Evolutionary conservation across 1,140 invertebrate genomes (phyloP).

Genomic region (Pararge aegeria): DNA sequence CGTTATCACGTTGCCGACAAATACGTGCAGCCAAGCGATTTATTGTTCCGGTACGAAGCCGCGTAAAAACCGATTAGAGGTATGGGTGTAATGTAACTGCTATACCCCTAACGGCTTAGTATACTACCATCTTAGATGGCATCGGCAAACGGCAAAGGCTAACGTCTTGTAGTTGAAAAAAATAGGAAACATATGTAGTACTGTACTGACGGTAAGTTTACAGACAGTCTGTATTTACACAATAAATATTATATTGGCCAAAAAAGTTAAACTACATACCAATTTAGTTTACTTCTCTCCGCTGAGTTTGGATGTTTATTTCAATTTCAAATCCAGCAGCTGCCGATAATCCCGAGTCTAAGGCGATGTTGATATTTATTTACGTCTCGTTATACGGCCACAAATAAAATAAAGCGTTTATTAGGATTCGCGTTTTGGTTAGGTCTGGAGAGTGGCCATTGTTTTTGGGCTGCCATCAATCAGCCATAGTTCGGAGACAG

Average conservation of each 20-base stretch:
- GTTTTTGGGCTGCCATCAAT: constrained; percentile 74
- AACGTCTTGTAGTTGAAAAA: too few relatives aligned
- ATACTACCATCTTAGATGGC: too few relatives aligned
- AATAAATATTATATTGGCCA: neutral
- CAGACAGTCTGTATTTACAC: neutral
- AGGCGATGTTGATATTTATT: constrained; percentile 69
- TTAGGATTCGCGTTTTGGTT: constrained; percentile 74
- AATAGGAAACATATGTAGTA: too few relatives aligned
- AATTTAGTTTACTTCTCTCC: neutral
- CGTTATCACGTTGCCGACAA: too few relatives aligned
- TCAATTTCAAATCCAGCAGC: constrained; percentile 39
- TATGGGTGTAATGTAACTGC: too few relatives aligned
- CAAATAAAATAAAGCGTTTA: constrained; percentile 78
- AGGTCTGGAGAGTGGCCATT: constrained; percentile 67
- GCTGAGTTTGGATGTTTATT: constrained; percentile 8
- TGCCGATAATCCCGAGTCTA: constrained; percentile 59
- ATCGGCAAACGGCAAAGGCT: too few relatives aligned
- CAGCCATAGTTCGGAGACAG: constrained; percentile 54
- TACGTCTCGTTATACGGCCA: constrained; percentile 62
- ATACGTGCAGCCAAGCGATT: too few relatives aligned
- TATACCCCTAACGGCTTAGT: too few relatives aligned
- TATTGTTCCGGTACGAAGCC: too few relatives aligned
- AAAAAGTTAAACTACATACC: neutral
- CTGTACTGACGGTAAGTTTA: neutral
- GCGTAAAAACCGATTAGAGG: too few relatives aligned